A percentile compares a stretch with the other conserved stretches of the same genome.
These are phyloP conservation scores for Xanthorhoe designata DNA, from an alignment of 2,888 invertebrate genomes.

Conservation along the genomic window DNA sequence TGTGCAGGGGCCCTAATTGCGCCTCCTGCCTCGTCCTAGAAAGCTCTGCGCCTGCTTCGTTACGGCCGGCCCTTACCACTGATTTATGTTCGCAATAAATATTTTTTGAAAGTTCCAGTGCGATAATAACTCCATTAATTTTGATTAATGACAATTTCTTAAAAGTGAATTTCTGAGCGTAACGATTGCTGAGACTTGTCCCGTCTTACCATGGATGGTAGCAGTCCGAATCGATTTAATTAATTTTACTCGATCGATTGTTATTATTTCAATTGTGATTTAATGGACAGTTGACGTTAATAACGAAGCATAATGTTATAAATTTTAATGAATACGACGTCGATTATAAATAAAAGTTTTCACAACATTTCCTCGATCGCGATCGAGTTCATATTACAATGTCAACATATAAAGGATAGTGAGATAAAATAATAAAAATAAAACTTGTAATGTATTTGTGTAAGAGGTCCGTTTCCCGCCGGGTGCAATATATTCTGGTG, in stretches of 20 bases:
- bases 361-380: constrained; percentile 33
- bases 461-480: constrained; percentile 63
- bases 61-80: constrained; percentile 82
- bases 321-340: constrained; percentile 39
- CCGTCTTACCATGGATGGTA: constrained; percentile 65
- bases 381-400: constrained; percentile 40
- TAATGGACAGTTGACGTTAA: constrained; percentile 41
- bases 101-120: constrained; percentile 84
- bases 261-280: constrained; percentile 66
- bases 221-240: constrained; percentile 73
- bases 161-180: constrained; percentile 75
- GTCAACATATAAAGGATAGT: constrained; percentile 38
- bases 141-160: constrained; percentile 84
- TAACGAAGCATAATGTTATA: constrained; percentile 41
- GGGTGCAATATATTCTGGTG: constrained; percentile 66
- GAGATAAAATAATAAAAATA: constrained; percentile 53
- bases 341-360: constrained; percentile 34
- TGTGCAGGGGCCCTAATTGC: constrained; percentile 56
- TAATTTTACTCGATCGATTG: constrained; percentile 71
- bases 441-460: constrained; percentile 61
- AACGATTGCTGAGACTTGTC: constrained; percentile 51
- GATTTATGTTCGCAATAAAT: constrained; percentile 83
- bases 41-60: constrained; percentile 75
- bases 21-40: constrained; percentile 75
- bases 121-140: constrained; percentile 86